Conservation (phyloP, 1,140 invertebrate species). For the Drosophila varians region DNA sequence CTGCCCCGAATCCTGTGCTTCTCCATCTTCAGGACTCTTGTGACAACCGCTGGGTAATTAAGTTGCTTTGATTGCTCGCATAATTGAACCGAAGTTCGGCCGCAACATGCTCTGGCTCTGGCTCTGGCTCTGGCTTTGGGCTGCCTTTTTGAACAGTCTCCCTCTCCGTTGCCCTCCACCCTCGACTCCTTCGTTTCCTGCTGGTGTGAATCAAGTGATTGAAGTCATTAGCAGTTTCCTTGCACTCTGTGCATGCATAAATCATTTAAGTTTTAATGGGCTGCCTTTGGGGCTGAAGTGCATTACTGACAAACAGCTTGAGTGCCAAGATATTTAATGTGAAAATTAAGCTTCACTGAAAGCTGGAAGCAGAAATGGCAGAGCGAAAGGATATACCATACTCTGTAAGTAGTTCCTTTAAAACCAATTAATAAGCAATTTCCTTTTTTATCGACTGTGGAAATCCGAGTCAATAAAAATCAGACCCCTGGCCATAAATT, state of each 20-base stretch:
- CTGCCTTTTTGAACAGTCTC: not conserved
- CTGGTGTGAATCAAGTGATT: constrained; percentile 31
- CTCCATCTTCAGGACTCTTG: constrained; percentile 11
- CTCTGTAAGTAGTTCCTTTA: not conserved
- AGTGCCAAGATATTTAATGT: not conserved
- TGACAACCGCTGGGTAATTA: constrained; percentile 44
- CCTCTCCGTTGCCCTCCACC: not conserved
- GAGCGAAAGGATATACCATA: not conserved
- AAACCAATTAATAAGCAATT: constrained; percentile 26
- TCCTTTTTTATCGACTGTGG: not conserved
- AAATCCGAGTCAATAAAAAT: constrained; percentile 21
- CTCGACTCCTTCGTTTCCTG: not conserved
- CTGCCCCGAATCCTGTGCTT: constrained; percentile 1
- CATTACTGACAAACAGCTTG: not conserved
- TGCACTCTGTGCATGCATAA: constrained; percentile 22
- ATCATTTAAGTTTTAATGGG: constrained; percentile 35
- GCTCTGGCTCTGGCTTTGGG: not conserved
- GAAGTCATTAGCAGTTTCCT: constrained; percentile 33
- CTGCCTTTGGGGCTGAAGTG: not conserved
- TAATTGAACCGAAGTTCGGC: constrained; percentile 15
- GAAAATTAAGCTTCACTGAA: not conserved
- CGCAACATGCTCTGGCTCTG: constrained; percentile 24
- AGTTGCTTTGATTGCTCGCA: constrained; percentile 36
- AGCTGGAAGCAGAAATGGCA: not conserved
- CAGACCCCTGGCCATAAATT: constrained; percentile 17